Evolutionary conservation across 2,888 invertebrate species (phyloP), one percentile per base, ranked within the genome.

Genomic region (Horisme vitalbata): DNA sequence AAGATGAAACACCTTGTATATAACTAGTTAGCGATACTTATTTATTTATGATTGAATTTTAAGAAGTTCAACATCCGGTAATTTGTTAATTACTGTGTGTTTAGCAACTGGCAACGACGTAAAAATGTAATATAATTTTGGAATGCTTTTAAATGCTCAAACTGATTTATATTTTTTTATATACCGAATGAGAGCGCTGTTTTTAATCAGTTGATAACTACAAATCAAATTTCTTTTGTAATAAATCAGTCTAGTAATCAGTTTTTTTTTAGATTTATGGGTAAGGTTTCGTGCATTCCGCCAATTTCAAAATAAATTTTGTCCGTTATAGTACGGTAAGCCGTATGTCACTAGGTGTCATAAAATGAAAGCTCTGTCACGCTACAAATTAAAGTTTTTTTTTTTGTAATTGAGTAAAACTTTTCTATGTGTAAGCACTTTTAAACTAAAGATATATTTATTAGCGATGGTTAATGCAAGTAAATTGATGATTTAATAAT

Each of bases 21-120:
- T n/a, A n/a, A 28, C 37, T 35, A 39, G 36, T 41, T 50, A 49
- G 32, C 20, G 21, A 8, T 35, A 35, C 24, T 41, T 32, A 31
- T 39, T 38, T 41, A 53, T 56, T 55, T 52, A 56, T 44, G 55
- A 50, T 56, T 45, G 43, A 52, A 46, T 45, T 53, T 49, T 52
- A 50, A 53, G 18, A 55, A 39, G 26, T 35, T 37, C 39, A n/a
- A 37, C 45, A 37, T 58, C 58, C 58, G 55, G 55, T 30, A 44
- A 56, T 58, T 55, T 38, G 51, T 54, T 58, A 52, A 56, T 58
- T 54, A 45, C 38, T 44, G 27, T 44, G 18, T 51, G 51, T 46
- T 52, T 52, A 51, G 45, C 45, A 38, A 51, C 28, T 24, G 28
- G 38, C 31, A 15, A 26, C 18, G 44, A 41, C 44, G 28, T 41